Evolutionary conservation across 1,140 invertebrate species (phyloP), one percentile per base, ranked within the genome.

Genomic region (Eueides isabella): DNA sequence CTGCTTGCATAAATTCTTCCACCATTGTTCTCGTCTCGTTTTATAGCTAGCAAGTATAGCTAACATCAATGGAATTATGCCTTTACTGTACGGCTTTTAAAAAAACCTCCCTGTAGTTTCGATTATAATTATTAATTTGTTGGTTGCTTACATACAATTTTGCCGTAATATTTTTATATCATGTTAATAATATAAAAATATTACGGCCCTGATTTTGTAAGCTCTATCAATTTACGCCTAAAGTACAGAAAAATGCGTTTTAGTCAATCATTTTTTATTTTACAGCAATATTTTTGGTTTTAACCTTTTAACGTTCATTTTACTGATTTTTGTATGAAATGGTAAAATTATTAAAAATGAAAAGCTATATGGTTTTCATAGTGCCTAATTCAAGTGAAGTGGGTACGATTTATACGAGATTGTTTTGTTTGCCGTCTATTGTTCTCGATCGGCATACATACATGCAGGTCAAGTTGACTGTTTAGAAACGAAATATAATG

Each of bases 1-100:
- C 79, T 80, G 77, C 68, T 86, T 84, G 72, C 77, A 70, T 77
- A 83, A 84, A 75, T 35, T 62, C 66, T 26, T 38, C 70, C 65
- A 76, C 48, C 70, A 81, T 81, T 82, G 82, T 86, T 81, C 72
- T 72, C 63, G 44, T 44, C 38, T 28, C 19, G 30, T 28, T 62
- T 38, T 61, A 64, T 67, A 71, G 68, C 62, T 67, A n/a, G n/a
- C 68, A 62, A 75, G 74, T 71, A 71, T 63, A 67, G 38, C 19
- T 68, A 67, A 55, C 19, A 1, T 67, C 19, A 30, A 30, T 5
- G 28, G 7, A 30, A 16, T 35, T 12, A 33, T 33, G 55, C 5
- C n/a, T 67, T 55, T 35, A 55, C 9, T 11, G 26, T 26, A 23
- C 48, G n/a, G n/a, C 2, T 23, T 9, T 55, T 26, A 9, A 12